Conservation (phyloP, 2,888 invertebrate species). For the Netelia inedita region DNA sequence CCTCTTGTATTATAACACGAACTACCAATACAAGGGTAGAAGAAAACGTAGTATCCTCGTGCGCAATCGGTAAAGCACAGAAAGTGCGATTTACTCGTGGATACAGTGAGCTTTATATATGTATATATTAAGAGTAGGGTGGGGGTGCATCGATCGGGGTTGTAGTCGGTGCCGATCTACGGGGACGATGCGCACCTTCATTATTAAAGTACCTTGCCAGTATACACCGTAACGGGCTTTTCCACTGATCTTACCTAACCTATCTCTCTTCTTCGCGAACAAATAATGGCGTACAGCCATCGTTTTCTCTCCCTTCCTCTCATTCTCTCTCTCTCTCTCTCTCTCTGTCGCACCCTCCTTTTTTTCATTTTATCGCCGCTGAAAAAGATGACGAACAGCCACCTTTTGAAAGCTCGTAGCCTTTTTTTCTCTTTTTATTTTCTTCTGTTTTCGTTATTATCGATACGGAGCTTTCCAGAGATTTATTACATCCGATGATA, state of each 20-base stretch:
- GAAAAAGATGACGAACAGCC: constrained; percentile 56
- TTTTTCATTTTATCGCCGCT: not conserved
- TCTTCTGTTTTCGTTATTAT: not conserved
- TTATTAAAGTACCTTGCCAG: constrained; percentile 80
- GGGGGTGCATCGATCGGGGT: constrained; percentile 81
- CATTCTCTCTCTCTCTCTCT: no score
- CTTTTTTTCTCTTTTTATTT: constrained; percentile 12
- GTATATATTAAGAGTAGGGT: constrained; percentile 70
- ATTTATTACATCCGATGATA: constrained; percentile 53
- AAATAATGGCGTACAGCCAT: constrained; percentile 62
- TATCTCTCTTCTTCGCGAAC: constrained; percentile 49
- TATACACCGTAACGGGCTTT: constrained; percentile 63
- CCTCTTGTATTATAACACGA: constrained; percentile 55
- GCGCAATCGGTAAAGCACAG: constrained; percentile 43
- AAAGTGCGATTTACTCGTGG: constrained; percentile 38
- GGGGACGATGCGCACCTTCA: constrained; percentile 81
- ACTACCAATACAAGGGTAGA: constrained; percentile 7
- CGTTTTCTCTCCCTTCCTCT: not conserved
- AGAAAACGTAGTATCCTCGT: constrained; percentile 43
- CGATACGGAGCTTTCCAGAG: constrained; percentile 31
- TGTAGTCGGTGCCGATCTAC: constrained; percentile 74
- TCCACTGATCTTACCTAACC: constrained; percentile 65
- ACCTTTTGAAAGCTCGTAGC: constrained; percentile 35
- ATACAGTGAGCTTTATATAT: constrained; percentile 30
- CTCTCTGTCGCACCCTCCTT: no score